Evolutionary conservation across 2,888 invertebrate genomes (phyloP).

Genomic region (Megaustenia siamemsis): DNA sequence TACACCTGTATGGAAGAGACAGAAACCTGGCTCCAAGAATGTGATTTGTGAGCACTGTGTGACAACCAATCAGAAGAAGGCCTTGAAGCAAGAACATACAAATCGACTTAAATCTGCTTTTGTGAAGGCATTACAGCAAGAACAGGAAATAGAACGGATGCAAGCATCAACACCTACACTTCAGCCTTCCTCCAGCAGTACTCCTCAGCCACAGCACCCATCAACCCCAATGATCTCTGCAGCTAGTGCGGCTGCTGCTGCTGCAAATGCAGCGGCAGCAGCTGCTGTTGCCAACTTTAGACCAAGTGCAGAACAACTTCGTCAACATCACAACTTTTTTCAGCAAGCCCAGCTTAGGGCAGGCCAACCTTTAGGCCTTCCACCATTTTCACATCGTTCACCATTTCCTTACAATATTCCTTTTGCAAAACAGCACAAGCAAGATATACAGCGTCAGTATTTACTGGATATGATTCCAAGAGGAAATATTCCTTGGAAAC

Average conservation of each 20-base stretch:
- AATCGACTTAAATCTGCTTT: conserved; percentile 98
- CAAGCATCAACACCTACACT: conserved; percentile 68
- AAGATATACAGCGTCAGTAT: conserved; percentile 91
- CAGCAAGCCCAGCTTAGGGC: conserved; percentile 78
- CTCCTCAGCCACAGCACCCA: conserved; percentile 37
- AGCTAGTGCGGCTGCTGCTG: conserved; percentile 70
- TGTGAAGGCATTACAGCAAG: conserved; percentile 97
- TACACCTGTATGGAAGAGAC: conserved; percentile 99
- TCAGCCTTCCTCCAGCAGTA: conserved; percentile 46
- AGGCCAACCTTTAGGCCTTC: conserved; percentile 72
- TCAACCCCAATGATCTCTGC: conserved; percentile 58
- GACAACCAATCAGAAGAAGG: conserved; percentile 97
- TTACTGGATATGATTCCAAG: conserved; percentile 92
- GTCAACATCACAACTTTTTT: conserved; percentile 75
- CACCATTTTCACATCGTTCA: conserved; percentile 70
- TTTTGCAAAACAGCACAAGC: conserved; percentile 72
- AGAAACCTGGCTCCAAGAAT: conserved; percentile 86
- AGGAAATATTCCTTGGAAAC: conserved; percentile 70
- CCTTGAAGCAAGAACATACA: conserved; percentile 97
- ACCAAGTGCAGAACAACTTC: conserved; percentile 73
- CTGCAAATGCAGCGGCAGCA: conserved; percentile 62
- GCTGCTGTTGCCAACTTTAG: conserved; percentile 70
- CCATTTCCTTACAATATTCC: conserved; percentile 76
- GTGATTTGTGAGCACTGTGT: conserved; percentile 99
- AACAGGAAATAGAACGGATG: conserved; percentile 93